phyloP scores from a whole-genome alignment of 2,113 vertebrate genomes.

The Heteronetta atricapilla region DNA sequence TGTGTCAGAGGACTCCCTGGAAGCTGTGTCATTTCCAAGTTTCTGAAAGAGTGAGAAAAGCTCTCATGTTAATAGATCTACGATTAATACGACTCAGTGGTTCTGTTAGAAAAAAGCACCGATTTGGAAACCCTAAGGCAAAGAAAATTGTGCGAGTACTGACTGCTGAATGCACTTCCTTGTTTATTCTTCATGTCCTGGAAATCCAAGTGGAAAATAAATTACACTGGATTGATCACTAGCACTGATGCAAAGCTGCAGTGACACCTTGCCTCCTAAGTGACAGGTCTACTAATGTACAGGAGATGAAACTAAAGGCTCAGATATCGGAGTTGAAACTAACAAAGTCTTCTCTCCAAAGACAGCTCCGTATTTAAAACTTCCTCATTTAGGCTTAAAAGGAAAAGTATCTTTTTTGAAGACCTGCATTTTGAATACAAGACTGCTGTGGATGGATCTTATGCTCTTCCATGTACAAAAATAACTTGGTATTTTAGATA shows the following conservation, averaged over 20 bases:
- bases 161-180: neutral
- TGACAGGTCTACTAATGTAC: neutral
- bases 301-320: neutral
- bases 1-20: constrained; percentile 72
- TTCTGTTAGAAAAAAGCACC: neutral
- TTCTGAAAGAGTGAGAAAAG: constrained; percentile 73
- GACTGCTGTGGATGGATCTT: neutral
- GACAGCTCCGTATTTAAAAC: neutral
- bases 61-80: neutral
- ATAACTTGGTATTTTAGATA: neutral
- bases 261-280: neutral
- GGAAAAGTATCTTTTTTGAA: neutral
- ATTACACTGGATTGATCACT: neutral
- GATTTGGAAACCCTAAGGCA: neutral
- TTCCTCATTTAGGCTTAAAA: neutral
- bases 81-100: neutral
- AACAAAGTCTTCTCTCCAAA: neutral
- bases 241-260: neutral
- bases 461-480: neutral
- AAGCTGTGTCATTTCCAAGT: constrained; percentile 70
- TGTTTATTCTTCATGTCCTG: neutral
- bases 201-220: neutral
- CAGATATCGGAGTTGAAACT: neutral
- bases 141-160: neutral
- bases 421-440: neutral